phyloP scores from a whole-genome alignment of 64 coral and sea anemone species.

The Trachythela sp. region DNA sequence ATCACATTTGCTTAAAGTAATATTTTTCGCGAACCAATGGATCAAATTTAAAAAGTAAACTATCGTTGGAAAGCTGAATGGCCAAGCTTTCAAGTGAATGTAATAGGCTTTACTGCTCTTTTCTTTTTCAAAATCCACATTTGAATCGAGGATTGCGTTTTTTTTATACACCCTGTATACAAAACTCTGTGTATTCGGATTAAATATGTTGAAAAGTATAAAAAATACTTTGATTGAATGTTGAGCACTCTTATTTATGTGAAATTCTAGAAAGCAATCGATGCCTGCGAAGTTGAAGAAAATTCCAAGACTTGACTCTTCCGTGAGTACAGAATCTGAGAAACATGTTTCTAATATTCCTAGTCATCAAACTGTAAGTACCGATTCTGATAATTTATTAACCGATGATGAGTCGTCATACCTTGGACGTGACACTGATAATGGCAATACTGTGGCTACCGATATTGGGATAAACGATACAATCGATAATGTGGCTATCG shows the following conservation, averaged over 20 bases:
- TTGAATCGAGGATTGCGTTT: too few relatives aligned
- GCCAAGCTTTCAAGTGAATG: too few relatives aligned
- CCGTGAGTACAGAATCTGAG: not conserved
- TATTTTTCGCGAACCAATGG: too few relatives aligned
- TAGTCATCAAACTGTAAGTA: not conserved
- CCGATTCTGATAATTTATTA: not conserved
- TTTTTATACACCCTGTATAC: too few relatives aligned
- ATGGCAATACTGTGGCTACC: not conserved
- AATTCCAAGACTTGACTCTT: not conserved
- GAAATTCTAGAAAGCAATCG: not conserved
- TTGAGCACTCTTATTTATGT: not conserved
- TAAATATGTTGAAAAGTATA: too few relatives aligned
- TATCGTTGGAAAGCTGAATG: too few relatives aligned
- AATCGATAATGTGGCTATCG: not conserved
- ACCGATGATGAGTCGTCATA: not conserved
- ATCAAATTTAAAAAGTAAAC: too few relatives aligned
- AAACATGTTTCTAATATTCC: not conserved
- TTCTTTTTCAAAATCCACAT: too few relatives aligned
- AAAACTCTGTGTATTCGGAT: too few relatives aligned
- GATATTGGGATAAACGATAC: not conserved
- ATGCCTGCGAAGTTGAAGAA: constrained; percentile 20
- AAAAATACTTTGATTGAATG: not conserved
- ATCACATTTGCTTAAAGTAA: too few relatives aligned
- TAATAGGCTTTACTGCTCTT: too few relatives aligned
- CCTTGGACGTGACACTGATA: not conserved